Base-by-base conservation (phyloP, 2,113 vertebrate genomes). In the Cavia aperea region DNA sequence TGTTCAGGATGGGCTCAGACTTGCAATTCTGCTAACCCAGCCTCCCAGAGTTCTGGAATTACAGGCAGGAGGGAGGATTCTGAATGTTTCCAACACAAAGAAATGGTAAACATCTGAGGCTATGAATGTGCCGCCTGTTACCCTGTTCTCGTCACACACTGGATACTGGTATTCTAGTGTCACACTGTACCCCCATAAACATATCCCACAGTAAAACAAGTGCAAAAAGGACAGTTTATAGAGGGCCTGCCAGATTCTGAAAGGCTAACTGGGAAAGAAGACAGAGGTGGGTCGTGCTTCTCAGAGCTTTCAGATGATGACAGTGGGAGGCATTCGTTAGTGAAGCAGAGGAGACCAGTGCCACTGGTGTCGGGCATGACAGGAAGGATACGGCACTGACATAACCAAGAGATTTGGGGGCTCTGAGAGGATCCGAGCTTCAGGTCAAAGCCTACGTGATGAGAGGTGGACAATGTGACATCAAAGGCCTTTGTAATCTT, bases 331-430 rank as follows among this genome's bases (percentile, higher is more conserved):
- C 66, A 56, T 21, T 56, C 66, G 39, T 70, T 77, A 83, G 19
- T 63, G 4, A 26, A 8, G 36, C 36, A 16, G 13, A 84, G 86
- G 36, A 86, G n/a, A 8, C 14, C 3, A 8, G 58, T 10, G 36
- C 7, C 46, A 1, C 4, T 12, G 62, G 62, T 11, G 24, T 54
- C 66, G 1, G 2, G 63, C 46, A 43, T 13, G 7, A 1, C 8
- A 56, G 26, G 43, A 56, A 75, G 88, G 33, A n/a, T 1, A 19
- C 5, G 43, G 46, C 16, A 26, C 33, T 1, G 26, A 39, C n/a
- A 31, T 33, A 46, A 9, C 29, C 23, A 16, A 36, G 31, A 83
- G 46, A 26, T 5, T 10, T 5, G 54, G 18, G 63, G 5, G 46
- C 62, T 46, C 66, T 70, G 29, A 58, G 43, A 68, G 14, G 54